These are phyloP conservation scores for Cliona cf. orientalis DNA, from an alignment of 37 sponge, comb jelly and placozoan genomes.

Conservation along the genomic window DNA sequence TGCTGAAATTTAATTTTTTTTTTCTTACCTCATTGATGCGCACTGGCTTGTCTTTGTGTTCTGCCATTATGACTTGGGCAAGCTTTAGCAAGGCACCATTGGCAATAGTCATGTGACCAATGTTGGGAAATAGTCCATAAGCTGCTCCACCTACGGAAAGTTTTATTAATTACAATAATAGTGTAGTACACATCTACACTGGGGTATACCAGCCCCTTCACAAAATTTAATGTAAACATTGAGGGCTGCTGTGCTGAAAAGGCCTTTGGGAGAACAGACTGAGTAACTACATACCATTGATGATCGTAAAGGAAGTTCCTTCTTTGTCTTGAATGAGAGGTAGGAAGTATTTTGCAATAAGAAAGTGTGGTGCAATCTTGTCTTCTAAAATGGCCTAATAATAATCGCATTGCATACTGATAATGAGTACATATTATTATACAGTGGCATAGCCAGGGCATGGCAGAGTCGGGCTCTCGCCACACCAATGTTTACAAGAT, in stretches of 20 bases:
- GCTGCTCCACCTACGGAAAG: constrained; percentile 1
- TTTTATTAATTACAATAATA: not conserved
- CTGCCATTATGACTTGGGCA: not conserved
- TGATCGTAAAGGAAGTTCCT: constrained; percentile 5
- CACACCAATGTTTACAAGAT: no score
- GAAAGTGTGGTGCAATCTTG: not conserved
- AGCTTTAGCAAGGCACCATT: not conserved
- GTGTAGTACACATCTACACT: not conserved
- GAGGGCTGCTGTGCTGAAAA: not conserved
- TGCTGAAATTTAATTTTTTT: no score
- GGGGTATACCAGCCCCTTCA: no score
- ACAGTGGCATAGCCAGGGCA: no score
- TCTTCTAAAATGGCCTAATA: not conserved
- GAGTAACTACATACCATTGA: constrained; percentile 2
- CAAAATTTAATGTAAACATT: no score
- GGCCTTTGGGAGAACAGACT: no score
- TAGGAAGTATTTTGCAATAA: not conserved
- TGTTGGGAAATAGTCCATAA: not conserved
- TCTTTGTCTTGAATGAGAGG: constrained; percentile 2
- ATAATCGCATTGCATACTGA: not conserved
- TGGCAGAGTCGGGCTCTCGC: no score
- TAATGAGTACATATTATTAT: no score
- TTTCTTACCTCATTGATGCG: constrained; percentile 13
- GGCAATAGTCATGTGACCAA: not conserved
- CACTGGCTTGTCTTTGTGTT: not conserved